Evolutionary conservation across 2,888 invertebrate genomes (phyloP), one percentile per base, ranked within the genome.

Genomic region (Plutella xylostella): DNA sequence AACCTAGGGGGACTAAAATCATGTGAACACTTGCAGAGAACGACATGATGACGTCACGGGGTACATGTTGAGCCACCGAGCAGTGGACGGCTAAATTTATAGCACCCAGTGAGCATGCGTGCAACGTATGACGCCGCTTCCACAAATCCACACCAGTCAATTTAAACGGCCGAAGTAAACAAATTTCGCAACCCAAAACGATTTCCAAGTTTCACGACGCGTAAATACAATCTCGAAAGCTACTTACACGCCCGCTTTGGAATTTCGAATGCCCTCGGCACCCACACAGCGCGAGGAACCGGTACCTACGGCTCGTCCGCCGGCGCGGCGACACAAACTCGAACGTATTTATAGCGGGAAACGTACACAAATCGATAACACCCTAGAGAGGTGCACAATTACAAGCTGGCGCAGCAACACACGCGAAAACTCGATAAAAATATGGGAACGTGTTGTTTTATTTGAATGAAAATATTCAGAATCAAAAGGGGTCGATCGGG

Each of bases 321-420:
- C n/a, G n/a, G 58, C 53, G 55, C 68, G 70, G 72, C 75, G 74
- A 76, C 72, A 77, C 74, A 78, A 78, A 79, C 71, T 72, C 60
- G 67, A 63, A 69, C 71, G 76, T 79, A 79, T 78, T 78, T 75
- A 74, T 73, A 78, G 78, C 69, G 67, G 60, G 71, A 75, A 78
- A 77, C 70, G 70, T 76, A 77, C 60, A 79, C 74, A 77, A 79
- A 80, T 79, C 78, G 74, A 79, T 79, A 80, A 71, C 63, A 70
- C 58, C 50, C 50, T 55, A 56, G 57, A 61, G 62, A 63, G 60
- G 54, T 65, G 60, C 65, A 63, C 58, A 61, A 63, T 54, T 55
- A 55, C 51, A 51, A 56, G 42, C 42, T 43, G 46, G 55, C 55
- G 55, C 58, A 55, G 55, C 59, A 56, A 54, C 58, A 59, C 55